Evolutionary conservation across 2,888 invertebrate species (phyloP), one percentile per base, ranked within the genome.

Genomic region (Hipparchia semele): DNA sequence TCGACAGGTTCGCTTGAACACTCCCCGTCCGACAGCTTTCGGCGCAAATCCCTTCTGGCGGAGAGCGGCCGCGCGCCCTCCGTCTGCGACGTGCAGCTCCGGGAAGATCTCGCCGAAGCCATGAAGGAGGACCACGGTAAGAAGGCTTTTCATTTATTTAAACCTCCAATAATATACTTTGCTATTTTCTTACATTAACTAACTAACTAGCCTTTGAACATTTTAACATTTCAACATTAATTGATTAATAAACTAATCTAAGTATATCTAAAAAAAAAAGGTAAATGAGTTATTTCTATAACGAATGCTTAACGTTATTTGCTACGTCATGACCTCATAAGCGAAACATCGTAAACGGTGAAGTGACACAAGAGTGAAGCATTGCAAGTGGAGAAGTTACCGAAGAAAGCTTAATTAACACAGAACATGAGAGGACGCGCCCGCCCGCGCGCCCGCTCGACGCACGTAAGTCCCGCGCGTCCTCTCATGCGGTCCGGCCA

Each of bases 81-180:
- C 23, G 89, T 95, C 1, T 97, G 97, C 65, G 98, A 98, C 82
- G 96, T 96, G 73, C 96, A 97, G 82, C 94, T 99, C 13, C 95
- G 96, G 79, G 98, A 98, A 87, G 98, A 98, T 89, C 94, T 99
- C 70, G 99, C 98, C 0, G 99, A 99, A 86, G 99, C 99, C 70
- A 99, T 99, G 99, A 95, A 97, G 80, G 99, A 99, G 86, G 94
- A 94, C 59, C 92, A 94, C 79, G 94, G 92, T 94, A 81, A 80
- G 89, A 1, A 4, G 1, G 1, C 9, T 33, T 2, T 65, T 13
- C 12, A n/a, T 33, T 33, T 23, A n/a, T 13, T 13, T 6, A 58
- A 4, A 39, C 39, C 39, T 39, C 5, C 39, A 23, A 23, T 39
- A 39, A 0, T 39, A 39, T 39, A 39, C 5, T 39, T 39, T 39